phyloP scores from a whole-genome alignment of 35 echinoderm and acorn worm species.

The Apostichopus californicus region DNA sequence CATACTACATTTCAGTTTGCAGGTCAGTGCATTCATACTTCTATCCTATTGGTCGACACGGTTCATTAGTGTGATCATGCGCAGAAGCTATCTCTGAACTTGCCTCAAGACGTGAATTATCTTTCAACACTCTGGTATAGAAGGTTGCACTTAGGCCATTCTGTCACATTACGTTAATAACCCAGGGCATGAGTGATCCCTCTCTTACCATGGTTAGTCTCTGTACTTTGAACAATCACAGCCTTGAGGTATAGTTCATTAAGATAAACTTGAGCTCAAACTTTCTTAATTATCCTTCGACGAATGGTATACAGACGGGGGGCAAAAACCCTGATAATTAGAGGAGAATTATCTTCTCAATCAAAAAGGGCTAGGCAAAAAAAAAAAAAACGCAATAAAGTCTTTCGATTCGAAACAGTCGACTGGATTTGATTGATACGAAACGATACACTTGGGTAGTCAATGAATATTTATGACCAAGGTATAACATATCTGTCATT shows the following conservation, averaged over 20 bases:
- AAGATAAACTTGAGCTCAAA: not conserved
- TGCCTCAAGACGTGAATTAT: not conserved
- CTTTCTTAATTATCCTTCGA: not conserved
- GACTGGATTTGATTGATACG: conserved; percentile 12
- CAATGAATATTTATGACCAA: conserved; percentile 6
- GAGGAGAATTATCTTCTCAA: not conserved
- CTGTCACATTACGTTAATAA: no score
- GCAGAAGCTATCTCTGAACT: not conserved
- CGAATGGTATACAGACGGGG: not conserved
- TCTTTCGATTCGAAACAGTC: not conserved
- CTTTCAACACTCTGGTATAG: not conserved
- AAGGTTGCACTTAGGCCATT: not conserved
- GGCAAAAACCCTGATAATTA: not conserved
- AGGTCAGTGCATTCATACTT: no score
- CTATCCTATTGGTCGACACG: not conserved
- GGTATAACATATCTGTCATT: conserved; percentile 6
- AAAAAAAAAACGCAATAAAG: conserved; percentile 12
- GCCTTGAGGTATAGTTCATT: no score
- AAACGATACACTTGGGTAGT: conserved; percentile 8
- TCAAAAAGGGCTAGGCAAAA: not conserved
- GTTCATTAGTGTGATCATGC: not conserved
- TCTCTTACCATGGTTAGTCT: no score
- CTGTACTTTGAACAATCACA: no score
- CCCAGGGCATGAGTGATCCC: no score
- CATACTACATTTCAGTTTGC: no score